phyloP scores from a whole-genome alignment of 2,113 vertebrate species.

The Ranitomeya variabilis region DNA sequence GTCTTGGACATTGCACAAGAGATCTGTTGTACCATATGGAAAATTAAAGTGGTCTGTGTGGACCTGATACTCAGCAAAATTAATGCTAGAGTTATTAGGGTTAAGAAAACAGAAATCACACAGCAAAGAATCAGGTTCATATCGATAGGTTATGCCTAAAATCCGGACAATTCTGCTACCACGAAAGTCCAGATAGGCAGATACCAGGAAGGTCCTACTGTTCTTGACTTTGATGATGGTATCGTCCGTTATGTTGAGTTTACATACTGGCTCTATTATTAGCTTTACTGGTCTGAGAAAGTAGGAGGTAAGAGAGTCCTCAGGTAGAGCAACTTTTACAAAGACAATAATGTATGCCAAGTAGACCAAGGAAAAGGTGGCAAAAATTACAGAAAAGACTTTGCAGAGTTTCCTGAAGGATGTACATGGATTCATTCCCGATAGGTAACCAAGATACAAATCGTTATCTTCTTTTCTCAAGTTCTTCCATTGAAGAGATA shows the following conservation, averaged over 20 bases:
- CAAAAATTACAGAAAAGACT: constrained; percentile 30
- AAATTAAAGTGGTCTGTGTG: constrained; percentile 57
- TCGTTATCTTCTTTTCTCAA: neutral
- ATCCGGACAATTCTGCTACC: constrained; percentile 11
- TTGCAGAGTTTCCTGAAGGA: constrained; percentile 37
- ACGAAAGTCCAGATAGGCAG: constrained; percentile 43
- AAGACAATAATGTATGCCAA: constrained; percentile 38
- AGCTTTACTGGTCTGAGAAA: neutral
- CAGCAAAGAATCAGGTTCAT: constrained; percentile 8
- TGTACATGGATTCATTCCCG: constrained; percentile 40
- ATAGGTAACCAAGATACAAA: neutral
- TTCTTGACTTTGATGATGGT: constrained; percentile 28
- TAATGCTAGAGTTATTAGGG: neutral
- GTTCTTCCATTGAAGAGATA: neutral
- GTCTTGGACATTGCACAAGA: constrained; percentile 37
- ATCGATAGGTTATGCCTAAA: constrained; percentile 42
- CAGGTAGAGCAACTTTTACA: constrained; percentile 20
- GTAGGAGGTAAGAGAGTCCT: neutral
- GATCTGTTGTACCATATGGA: constrained; percentile 52
- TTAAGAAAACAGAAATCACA: constrained; percentile 37
- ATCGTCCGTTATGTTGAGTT: neutral
- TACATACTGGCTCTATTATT: neutral
- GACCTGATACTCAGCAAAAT: constrained; percentile 19
- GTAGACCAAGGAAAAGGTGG: neutral
- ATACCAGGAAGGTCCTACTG: constrained; percentile 38